phyloP scores from a whole-genome alignment of 2,797 vertebrate genomes.

The Mallotus villosus region DNA sequence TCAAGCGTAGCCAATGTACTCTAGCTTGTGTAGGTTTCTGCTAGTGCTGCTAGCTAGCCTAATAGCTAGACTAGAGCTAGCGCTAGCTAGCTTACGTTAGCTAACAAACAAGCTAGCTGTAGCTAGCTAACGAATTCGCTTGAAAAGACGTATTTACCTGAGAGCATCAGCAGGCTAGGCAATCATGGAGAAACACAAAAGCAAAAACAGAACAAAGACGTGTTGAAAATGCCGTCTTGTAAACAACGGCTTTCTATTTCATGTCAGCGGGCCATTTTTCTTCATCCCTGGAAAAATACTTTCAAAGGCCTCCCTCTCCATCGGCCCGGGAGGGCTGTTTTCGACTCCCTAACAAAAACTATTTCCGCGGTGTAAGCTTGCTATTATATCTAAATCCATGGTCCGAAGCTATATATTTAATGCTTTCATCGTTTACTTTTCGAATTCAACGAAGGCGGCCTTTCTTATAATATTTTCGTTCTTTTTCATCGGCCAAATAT shows the following conservation, averaged over 20 bases:
- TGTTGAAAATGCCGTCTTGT: slow-evolving; percentile 33
- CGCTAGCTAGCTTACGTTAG: not conserved
- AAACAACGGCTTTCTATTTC: slow-evolving; percentile 50
- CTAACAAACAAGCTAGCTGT: slow-evolving; percentile 30
- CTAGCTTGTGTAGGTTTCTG: not conserved
- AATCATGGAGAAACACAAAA: slow-evolving; percentile 10
- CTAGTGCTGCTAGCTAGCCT: too few species aligned
- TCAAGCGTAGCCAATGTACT: too few species aligned
- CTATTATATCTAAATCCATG: slow-evolving; percentile 44
- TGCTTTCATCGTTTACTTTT: slow-evolving; percentile 9
- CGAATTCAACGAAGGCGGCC: slow-evolving; percentile 17
- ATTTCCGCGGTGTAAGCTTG: slow-evolving; percentile 58
- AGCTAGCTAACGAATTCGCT: slow-evolving; percentile 39
- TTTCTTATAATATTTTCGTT: slow-evolving; percentile 42
- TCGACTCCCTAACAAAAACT: slow-evolving; percentile 67
- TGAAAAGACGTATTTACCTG: slow-evolving; percentile 41
- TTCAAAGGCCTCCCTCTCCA: slow-evolving; percentile 70
- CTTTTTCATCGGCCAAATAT: slow-evolving; percentile 47
- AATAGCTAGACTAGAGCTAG: not conserved
- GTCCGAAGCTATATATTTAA: slow-evolving; percentile 30
- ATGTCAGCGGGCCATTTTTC: slow-evolving; percentile 70
- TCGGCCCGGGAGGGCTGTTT: slow-evolving; percentile 66
- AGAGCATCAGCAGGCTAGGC: not conserved
- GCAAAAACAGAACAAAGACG: slow-evolving; percentile 23
- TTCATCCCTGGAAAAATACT: slow-evolving; percentile 69